Base-by-base conservation (phyloP, 2,113 vertebrate species). In the Cygnus atratus region DNA sequence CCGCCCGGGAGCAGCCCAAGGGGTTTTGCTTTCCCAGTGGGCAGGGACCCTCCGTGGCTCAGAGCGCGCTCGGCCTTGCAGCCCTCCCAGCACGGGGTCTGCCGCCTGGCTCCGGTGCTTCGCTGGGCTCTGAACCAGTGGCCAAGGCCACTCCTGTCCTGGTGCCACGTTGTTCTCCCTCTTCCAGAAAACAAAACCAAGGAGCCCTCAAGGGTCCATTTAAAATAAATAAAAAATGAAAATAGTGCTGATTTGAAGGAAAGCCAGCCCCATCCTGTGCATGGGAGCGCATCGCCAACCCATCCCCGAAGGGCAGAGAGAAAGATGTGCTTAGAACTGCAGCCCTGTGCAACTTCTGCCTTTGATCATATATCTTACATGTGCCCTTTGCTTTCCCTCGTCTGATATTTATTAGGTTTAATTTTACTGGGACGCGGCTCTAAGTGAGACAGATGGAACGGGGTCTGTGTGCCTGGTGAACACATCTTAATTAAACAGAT, bases 401-500 rank as follows among this genome's bases (percentile, higher is more conserved):
- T 59, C 94, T 93, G 92, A 70, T 97, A 98, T 98, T 98, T 98
- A 98, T 98, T 97, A 97, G 96, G 96, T 98, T 98, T 98, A 97
- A 98, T 98, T 97, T 98, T 98, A 96, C 97, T 43, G 87, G 98
- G 98, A 97, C 93, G 15, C 50, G 93, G 97, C 94, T 97, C 97
- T 97, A 97, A 98, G 97, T 97, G 98, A 98, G 98, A 98, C 95
- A 89, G 96, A 98, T 98, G 95, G 97, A 96, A 94, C 92, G 15
- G 84, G 93, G 95, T 94, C 94, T 95, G 95, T 73, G 98, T 62
- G 95, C 97, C 97, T 96, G 96, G 97, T 95, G 97, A 97, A 95
- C 55, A 95, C 96, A 91, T 98, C 98, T 98, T 98, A 98, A 98
- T 98, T 98, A 98, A 98, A 98, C 97, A 98, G 97, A 98, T 98